Base-by-base conservation (phyloP, 92 coral and sea anemone genomes). In the Phenganax marumi region DNA sequence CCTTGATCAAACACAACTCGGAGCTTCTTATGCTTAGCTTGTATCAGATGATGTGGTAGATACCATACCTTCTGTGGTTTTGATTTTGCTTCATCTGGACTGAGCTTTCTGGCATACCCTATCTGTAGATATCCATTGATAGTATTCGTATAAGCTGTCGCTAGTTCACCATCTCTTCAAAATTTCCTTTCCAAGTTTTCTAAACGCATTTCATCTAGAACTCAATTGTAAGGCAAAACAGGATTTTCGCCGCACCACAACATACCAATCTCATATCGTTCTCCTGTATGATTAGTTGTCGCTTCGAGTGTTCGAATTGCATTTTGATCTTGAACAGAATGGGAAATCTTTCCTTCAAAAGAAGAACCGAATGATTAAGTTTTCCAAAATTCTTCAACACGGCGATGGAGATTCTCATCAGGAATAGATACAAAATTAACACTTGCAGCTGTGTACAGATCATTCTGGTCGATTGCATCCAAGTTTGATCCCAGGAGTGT, bases 61-160 rank as follows among this genome's bases (percentile, higher is more conserved):
- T 58, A 58, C 65, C 65, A 58, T 16, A 23, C 24, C 7, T 58
- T 58, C 65, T 0, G 22, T 58, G 65, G 24, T 0, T 14, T 58
- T 58, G 65, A 58, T 16, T 58, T 0, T 14, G 65, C 65, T 18
- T 58, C 65, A 58, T 58, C 65, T 14, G 65, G 65, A 58, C 65
- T 14, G 14, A 58, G 65, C 65, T 58, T 58, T 0, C 65, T 58
- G 65, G 2, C 65, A 58, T 58, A 58, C 12, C 70, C 70, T 2
- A 16, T 64, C 47, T 13, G 0, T 0, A 58, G 0, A 18, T 58
- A 58, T 14, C 65, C 65, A 58, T 58, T 8, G 2, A 58, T 58
- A 19, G 13, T 58, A 12, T 12, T 7, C 12, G 18, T 58, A 9
- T 58, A 58, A 0, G 65, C 65, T 18, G 65, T 58, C 0, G 10